phyloP scores from a whole-genome alignment of 2,888 invertebrate genomes.

The Phorcus lineatus region DNA sequence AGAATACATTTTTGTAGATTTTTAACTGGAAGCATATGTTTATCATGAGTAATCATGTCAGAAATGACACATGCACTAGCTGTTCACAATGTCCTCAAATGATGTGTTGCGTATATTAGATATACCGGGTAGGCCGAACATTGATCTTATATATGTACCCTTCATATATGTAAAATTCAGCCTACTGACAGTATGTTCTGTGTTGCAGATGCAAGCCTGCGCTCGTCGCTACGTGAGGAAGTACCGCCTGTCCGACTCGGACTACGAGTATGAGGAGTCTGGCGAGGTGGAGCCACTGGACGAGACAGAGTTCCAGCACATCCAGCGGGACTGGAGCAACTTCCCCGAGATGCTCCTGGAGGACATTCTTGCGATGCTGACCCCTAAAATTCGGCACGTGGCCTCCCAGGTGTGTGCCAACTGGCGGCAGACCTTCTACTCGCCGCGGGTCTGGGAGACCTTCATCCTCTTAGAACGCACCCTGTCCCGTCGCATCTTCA shows the following conservation, averaged over 20 bases:
- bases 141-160: too few relatives aligned
- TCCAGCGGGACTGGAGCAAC: conserved; percentile 79
- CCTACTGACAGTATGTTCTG: background rate
- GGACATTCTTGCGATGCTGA: conserved; percentile 83
- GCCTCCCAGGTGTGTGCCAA: conserved; percentile 80
- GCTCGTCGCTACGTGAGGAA: background rate
- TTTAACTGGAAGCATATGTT: too few relatives aligned
- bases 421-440: conserved; percentile 80
- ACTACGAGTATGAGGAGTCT: background rate
- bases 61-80: too few relatives aligned
- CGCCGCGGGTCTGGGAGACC: conserved; percentile 83
- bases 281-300: conserved; percentile 38
- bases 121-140: too few relatives aligned
- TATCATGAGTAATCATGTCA: too few relatives aligned
- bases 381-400: conserved; percentile 83
- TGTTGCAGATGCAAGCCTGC: background rate
- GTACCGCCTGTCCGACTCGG: background rate
- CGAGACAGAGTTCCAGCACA: background rate
- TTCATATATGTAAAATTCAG: too few relatives aligned
- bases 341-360: conserved; percentile 86
- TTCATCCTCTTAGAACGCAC: conserved; percentile 85
- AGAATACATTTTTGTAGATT: too few relatives aligned
- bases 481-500: conserved; percentile 85
- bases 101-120: too few relatives aligned
- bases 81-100: too few relatives aligned